A percentile compares a stretch with the other conserved stretches of the same genome.
These are phyloP conservation scores for Tinea semifulvella DNA, from an alignment of 2,888 invertebrate genomes.

Conservation along the genomic window DNA sequence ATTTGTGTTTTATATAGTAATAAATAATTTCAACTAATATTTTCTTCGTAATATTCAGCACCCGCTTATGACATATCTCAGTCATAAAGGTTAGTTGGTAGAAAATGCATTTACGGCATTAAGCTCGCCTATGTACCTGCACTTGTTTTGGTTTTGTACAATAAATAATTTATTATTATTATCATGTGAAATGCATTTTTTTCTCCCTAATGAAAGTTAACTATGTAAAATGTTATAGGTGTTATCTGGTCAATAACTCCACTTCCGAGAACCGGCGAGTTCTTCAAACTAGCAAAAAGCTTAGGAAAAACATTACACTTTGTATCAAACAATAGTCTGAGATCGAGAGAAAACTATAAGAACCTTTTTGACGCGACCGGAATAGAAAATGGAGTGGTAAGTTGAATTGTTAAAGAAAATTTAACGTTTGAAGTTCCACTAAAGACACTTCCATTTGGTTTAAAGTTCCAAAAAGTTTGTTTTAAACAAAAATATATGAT, in stretches of 20 bases:
- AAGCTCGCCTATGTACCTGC: too few relatives aligned
- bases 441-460: too few relatives aligned
- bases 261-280: constrained; percentile 47
- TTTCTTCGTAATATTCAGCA: too few relatives aligned
- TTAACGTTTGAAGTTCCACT: too few relatives aligned
- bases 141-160: too few relatives aligned
- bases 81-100: too few relatives aligned
- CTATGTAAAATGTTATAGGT: constrained; percentile 38
- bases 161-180: neutral
- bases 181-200: constrained; percentile 11
- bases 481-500: too few relatives aligned
- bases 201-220: neutral
- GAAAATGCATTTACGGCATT: too few relatives aligned
- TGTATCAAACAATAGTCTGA: constrained; percentile 63
- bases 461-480: too few relatives aligned
- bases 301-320: constrained; percentile 57
- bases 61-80: too few relatives aligned
- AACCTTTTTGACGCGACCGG: constrained; percentile 33
- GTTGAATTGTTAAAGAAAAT: constrained; percentile 23
- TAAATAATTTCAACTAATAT: too few relatives aligned
- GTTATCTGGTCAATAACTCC: constrained; percentile 53
- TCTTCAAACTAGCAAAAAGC: constrained; percentile 47
- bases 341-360: constrained; percentile 39
- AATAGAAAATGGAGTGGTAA: constrained; percentile 45
- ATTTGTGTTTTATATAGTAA: too few relatives aligned